These are phyloP conservation scores for Cryptomyrus ogoouensis DNA, from an alignment of 2,113 vertebrate species.

Conservation along the genomic window DNA sequence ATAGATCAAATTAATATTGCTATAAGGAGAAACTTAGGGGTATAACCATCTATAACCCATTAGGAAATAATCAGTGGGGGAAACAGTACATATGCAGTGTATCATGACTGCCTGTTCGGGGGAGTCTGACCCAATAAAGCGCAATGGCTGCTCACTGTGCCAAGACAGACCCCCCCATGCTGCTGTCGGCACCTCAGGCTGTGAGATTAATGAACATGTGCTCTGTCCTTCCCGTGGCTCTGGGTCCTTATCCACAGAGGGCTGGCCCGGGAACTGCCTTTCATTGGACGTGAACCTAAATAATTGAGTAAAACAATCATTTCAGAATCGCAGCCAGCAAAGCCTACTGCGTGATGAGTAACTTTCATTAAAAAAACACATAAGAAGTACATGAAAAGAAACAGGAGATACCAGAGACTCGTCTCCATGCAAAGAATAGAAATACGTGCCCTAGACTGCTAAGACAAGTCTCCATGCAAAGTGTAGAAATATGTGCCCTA, in stretches of 20 bases:
- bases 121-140: background rate
- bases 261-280: background rate
- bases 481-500: background rate
- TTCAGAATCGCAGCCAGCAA: background rate
- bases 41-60: background rate
- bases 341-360: background rate
- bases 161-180: background rate
- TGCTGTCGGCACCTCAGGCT: background rate
- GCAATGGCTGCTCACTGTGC: background rate
- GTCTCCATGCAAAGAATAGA: background rate
- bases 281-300: background rate
- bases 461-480: background rate
- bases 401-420: background rate
- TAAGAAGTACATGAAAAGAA: background rate
- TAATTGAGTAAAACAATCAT: background rate
- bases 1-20: conserved; percentile 15
- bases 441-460: background rate
- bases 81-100: background rate
- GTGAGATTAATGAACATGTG: conserved; percentile 5
- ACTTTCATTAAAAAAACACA: background rate
- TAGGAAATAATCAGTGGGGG: conserved; percentile 10
- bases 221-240: background rate
- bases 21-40: conserved; percentile 6
- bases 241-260: background rate
- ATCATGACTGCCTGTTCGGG: background rate